Percentiles rank a stretch among this genome's conserved stretches.
These are phyloP conservation scores for Halocynthia roretzi DNA, from an alignment of 23 tunicate species.

Conservation along the genomic window DNA sequence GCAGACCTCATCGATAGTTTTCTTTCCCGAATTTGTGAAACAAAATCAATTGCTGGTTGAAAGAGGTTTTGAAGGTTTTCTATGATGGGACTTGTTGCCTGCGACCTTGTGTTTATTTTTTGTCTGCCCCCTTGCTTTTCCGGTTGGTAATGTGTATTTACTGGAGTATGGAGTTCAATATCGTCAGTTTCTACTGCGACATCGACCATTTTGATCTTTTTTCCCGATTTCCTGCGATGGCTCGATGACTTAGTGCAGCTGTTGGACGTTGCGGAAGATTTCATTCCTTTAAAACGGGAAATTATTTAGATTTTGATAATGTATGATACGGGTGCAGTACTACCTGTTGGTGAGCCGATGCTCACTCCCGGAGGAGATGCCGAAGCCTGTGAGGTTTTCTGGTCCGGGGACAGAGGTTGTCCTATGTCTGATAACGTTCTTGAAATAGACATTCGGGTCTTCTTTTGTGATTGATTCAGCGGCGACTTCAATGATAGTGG, in stretches of 20 bases:
- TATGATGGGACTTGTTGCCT: conserved; percentile 7
- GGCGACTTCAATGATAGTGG: conserved; percentile 20
- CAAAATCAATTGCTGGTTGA: conserved; percentile 4
- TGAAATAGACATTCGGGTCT: conserved; percentile 1
- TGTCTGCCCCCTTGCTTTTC: neutral
- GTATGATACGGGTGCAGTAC: neutral
- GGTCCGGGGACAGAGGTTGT: conserved; percentile 14
- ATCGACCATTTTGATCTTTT: conserved; percentile 5
- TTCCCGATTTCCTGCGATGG: conserved; percentile 8
- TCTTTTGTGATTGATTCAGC: neutral
- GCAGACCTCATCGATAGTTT: conserved; percentile 4
- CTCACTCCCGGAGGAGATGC: neutral
- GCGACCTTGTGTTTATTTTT: neutral
- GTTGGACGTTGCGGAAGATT: conserved; percentile 6
- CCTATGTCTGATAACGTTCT: conserved; percentile 21
- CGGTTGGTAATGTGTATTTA: neutral
- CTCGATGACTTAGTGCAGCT: neutral
- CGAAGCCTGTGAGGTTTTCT: conserved; percentile 1
- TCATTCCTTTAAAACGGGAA: conserved; percentile 2
- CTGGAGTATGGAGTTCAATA: neutral
- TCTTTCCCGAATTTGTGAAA: neutral
- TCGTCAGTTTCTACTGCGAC: conserved; percentile 10
- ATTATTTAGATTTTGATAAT: too few species aligned
- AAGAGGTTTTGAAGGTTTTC: conserved; percentile 1
- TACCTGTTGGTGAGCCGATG: conserved; percentile 1